Percentiles rank a stretch among this genome's conserved stretches.
Conservation (phyloP, 2,797 vertebrate species). For the Scolopax rusticola region DNA sequence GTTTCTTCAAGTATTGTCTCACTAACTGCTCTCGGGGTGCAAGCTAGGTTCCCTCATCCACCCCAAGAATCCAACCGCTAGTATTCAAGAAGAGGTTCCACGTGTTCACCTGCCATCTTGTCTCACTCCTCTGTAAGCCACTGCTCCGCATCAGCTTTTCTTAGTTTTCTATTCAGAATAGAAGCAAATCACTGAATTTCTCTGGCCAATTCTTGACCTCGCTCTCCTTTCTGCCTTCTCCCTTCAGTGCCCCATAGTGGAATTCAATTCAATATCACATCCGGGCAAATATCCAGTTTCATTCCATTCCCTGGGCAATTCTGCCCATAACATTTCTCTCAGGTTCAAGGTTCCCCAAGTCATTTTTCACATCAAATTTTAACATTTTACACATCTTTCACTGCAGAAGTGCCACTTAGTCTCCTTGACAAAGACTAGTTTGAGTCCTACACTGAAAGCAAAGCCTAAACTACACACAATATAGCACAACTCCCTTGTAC, state of each 20-base stretch:
- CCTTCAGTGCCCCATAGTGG: background rate
- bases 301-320: background rate
- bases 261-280: background rate
- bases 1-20: background rate
- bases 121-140: background rate
- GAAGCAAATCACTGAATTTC: background rate
- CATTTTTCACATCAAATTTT: background rate
- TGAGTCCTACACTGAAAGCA: background rate
- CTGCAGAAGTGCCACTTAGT: background rate
- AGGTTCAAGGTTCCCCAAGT: background rate
- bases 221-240: background rate
- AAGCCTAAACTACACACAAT: background rate
- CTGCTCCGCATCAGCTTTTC: accelerated
- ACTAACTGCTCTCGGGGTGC: background rate
- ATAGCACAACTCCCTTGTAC: background rate
- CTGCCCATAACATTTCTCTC: background rate
- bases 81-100: background rate
- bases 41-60: background rate
- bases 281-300: background rate
- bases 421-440: background rate
- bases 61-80: accelerated
- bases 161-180: background rate
- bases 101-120: background rate
- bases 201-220: background rate
- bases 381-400: background rate